Percentiles rank a stretch among this genome's conserved stretches.
phyloP scores from a whole-genome alignment of 2,797 vertebrate genomes.

The Cirrhinus molitorella region DNA sequence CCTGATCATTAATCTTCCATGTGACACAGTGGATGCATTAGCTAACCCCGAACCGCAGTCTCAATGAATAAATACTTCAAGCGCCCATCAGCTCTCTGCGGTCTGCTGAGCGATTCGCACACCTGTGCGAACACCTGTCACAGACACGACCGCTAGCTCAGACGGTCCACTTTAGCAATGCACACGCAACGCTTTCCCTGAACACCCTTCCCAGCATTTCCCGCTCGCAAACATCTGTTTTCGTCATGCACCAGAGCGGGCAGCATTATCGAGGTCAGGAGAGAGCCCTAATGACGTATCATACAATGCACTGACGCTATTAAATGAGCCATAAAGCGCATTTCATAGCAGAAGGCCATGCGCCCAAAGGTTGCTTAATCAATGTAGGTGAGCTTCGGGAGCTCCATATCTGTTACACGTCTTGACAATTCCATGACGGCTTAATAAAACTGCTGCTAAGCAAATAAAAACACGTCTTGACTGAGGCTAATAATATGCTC shows the following conservation, averaged over 20 bases:
- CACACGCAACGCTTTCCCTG: neutral
- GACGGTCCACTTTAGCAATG: neutral
- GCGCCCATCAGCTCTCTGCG: neutral
- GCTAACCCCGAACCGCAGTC: neutral
- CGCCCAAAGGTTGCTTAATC: conserved; percentile 9
- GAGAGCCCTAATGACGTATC: neutral
- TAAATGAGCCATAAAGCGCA: neutral
- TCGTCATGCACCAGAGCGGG: neutral
- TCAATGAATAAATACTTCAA: conserved; percentile 4
- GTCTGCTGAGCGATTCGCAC: neutral
- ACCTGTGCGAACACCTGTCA: conserved; percentile 10
- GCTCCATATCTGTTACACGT: neutral
- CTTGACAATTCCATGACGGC: neutral
- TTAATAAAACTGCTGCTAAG: neutral
- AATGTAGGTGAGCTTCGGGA: neutral
- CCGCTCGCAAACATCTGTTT: conserved; percentile 26
- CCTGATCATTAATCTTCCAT: neutral
- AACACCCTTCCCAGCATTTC: neutral
- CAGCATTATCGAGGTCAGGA: neutral
- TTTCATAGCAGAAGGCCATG: conserved; percentile 1
- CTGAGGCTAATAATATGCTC: conserved; percentile 6
- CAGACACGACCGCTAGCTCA: neutral
- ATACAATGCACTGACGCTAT: neutral
- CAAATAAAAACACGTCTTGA: neutral
- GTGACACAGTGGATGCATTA: neutral